These are phyloP conservation scores for Taenioides sp. DNA, from an alignment of 2,797 vertebrate genomes.

Conservation along the genomic window DNA sequence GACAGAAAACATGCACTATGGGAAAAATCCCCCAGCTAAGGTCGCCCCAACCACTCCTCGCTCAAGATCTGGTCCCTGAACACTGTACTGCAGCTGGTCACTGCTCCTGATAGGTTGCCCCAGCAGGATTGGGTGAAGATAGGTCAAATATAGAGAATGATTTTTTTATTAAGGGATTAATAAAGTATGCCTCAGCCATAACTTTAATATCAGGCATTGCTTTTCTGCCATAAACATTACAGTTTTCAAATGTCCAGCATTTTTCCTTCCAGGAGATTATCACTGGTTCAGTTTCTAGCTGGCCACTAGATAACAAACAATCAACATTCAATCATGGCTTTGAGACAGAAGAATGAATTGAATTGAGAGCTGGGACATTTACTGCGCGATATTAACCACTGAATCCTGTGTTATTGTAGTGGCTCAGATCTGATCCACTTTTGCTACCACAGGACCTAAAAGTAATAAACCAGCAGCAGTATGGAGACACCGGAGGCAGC, in stretches of 20 bases:
- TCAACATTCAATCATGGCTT: conserved; percentile 2
- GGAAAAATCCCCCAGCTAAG: no score
- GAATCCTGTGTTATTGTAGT: conserved; percentile 8
- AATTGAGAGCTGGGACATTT: neutral
- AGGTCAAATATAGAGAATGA: no score
- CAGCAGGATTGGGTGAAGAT: no score
- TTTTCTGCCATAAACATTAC: neutral
- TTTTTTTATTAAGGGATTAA: no score
- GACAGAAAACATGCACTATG: neutral
- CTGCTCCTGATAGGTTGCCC: no score
- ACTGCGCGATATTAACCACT: neutral
- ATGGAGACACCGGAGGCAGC: conserved; percentile 38
- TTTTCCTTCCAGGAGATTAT: neutral
- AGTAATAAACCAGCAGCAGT: conserved; percentile 29
- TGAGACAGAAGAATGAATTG: neutral
- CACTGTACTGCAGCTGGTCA: no score
- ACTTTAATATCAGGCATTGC: neutral
- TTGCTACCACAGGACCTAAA: conserved; percentile 24
- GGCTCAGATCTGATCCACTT: conserved; percentile 19
- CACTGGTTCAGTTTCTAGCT: neutral
- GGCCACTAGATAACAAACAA: neutral
- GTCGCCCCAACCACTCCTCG: no score
- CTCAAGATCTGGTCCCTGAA: no score
- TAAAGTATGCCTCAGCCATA: no score
- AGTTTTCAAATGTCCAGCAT: neutral